Evolutionary conservation across 2,113 vertebrate species (phyloP), one percentile per base, ranked within the genome.

Genomic region (Gobius niger): DNA sequence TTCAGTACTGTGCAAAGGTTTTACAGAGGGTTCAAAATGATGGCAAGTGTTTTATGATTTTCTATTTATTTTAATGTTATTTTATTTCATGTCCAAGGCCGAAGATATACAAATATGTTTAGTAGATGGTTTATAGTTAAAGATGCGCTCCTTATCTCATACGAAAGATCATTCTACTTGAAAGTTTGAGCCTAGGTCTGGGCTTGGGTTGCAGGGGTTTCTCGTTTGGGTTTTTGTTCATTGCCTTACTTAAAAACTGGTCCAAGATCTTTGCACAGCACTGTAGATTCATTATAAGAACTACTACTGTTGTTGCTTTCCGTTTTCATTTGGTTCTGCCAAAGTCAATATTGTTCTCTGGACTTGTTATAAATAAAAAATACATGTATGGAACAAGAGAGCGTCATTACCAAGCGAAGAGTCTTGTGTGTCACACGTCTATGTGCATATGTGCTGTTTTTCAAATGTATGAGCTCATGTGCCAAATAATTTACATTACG

Each of bases 271-370:
- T 57, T 57, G 54, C 54, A 57, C 24, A 57, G 24, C 24, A 56
- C 53, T 56, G 53, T 57, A 73, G 63, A 82, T 70, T 60, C n/a
- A 63, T n/a, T 57, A 75, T 64, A 77, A 84, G 19, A 18, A 75
- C 67, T 72, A 83, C 84, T 81, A 79, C 49, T 81, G 73, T 85
- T 69, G 79, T 81, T 86, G 72, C 71, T 89, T 82, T 87, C 65
- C 78, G 67, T 85, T 84, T 81, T 81, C 42, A 72, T 81, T 86
- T 86, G 18, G 77, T 87, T 88, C 90, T 88, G 86, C 88, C 87
- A 90, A 91, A 91, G 86, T 89, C 79, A 85, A 80, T 88, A 88
- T 85, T 90, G 88, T 89, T 91, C 85, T 88, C 82, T 88, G 83
- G 77, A 90, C 77, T 88, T 89, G 85, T 89, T 89, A 87, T 87